These are phyloP conservation scores for Drosophila crucigera DNA, from an alignment of 2,888 invertebrate species.

Conservation along the genomic window DNA sequence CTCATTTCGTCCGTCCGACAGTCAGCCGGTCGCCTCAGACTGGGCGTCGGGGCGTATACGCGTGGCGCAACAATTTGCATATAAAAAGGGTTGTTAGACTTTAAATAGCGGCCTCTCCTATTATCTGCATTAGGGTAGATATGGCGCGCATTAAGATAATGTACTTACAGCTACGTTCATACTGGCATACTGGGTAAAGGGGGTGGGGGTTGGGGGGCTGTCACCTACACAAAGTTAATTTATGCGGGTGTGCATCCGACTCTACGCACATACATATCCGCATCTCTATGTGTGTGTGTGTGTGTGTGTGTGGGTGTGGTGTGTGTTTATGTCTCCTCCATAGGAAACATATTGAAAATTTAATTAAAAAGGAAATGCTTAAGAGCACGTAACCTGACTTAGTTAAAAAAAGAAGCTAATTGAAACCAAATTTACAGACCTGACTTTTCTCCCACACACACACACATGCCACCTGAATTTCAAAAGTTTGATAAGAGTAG, in stretches of 20 bases:
- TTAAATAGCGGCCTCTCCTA: constrained; percentile 78
- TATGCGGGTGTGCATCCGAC: constrained; percentile 69
- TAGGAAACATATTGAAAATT: constrained; percentile 68
- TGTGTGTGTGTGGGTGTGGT: background rate
- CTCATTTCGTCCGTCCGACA: constrained; percentile 28
- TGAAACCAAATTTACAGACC: constrained; percentile 21
- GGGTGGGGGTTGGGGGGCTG: background rate
- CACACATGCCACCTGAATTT: background rate
- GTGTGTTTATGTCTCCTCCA: constrained; percentile 19
- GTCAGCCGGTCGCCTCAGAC: constrained; percentile 24
- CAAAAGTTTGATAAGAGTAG: background rate
- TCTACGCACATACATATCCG: constrained; percentile 7
- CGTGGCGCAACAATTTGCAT: constrained; percentile 81
- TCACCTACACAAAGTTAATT: constrained; percentile 71
- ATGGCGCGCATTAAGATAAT: constrained; percentile 76
- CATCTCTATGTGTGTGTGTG: background rate
- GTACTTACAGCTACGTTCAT: constrained; percentile 73
- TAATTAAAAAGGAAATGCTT: constrained; percentile 76
- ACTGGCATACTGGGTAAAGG: constrained; percentile 15
- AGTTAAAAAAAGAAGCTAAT: constrained; percentile 36
- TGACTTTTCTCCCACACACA: background rate
- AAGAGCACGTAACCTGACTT: constrained; percentile 32
- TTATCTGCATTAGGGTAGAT: constrained; percentile 81
- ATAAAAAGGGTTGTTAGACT: constrained; percentile 81
- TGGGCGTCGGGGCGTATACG: constrained; percentile 59